These are phyloP conservation scores for Exephanes ischioxanthus DNA, from an alignment of 2,888 invertebrate species.

Conservation along the genomic window DNA sequence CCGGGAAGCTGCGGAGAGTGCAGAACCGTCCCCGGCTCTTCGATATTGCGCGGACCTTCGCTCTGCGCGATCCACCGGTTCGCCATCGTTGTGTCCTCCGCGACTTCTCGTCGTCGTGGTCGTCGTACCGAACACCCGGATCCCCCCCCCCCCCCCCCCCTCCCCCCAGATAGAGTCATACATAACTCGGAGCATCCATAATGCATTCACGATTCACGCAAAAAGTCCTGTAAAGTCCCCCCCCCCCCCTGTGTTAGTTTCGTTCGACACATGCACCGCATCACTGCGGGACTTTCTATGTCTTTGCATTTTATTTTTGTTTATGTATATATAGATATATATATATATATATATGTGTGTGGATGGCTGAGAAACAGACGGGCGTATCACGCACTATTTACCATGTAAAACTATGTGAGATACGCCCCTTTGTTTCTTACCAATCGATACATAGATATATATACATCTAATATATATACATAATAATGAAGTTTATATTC, in stretches of 20 bases:
- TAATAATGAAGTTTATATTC: too few relatives aligned
- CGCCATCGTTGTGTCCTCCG: slow-evolving; percentile 58
- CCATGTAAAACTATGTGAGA: too few relatives aligned
- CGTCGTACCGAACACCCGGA: slow-evolving; percentile 72
- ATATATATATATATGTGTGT: too few relatives aligned
- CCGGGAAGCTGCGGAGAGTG: slow-evolving; percentile 14
- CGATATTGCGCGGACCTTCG: slow-evolving; percentile 6
- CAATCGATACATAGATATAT: background rate
- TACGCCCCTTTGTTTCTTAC: background rate
- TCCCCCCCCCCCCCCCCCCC: slow-evolving; percentile 58
- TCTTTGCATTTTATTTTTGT: slow-evolving; percentile 64
- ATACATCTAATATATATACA: background rate
- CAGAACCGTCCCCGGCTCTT: background rate
- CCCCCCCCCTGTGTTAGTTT: slow-evolving; percentile 55
- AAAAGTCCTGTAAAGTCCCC: slow-evolving; percentile 60
- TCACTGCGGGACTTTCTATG: slow-evolving; percentile 63
- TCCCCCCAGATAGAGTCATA: slow-evolving; percentile 82
- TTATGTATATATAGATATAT: slow-evolving; percentile 28
- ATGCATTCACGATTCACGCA: slow-evolving; percentile 79
- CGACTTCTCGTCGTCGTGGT: slow-evolving; percentile 59
- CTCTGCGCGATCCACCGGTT: slow-evolving; percentile 57
- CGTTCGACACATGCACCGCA: slow-evolving; percentile 60
- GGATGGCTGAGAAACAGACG: too few relatives aligned
- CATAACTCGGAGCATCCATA: slow-evolving; percentile 83
- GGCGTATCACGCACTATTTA: too few relatives aligned